Conservation (phyloP, 1,140 invertebrate species). For the Solenopsis invicta region DNA sequence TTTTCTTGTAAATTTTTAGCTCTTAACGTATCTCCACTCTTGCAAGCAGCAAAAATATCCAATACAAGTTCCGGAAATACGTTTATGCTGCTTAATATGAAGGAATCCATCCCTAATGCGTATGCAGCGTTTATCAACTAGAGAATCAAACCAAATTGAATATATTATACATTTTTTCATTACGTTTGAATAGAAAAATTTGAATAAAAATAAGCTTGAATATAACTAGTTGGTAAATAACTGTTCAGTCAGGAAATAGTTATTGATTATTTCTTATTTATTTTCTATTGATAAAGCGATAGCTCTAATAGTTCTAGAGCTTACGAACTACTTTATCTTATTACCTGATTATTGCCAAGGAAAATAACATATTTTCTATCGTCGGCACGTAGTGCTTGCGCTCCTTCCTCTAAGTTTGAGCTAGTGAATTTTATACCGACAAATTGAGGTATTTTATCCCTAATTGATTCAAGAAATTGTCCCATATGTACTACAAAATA, state of each 20-base stretch:
- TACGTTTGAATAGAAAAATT: not conserved
- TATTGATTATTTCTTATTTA: not conserved
- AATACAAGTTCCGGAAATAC: slow-evolving; percentile 86
- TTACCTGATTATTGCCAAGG: slow-evolving; percentile 86
- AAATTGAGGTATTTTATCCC: slow-evolving; percentile 90
- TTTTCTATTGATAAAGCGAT: slow-evolving; percentile 82
- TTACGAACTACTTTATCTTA: not conserved
- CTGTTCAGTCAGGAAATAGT: not conserved
- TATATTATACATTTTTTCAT: slow-evolving; percentile 1
- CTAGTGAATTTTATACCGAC: slow-evolving; percentile 92
- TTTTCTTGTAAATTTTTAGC: slow-evolving; percentile 85
- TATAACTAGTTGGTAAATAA: not conserved
- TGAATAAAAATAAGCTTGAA: not conserved
- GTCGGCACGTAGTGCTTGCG: slow-evolving; percentile 87
- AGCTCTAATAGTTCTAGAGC: not conserved
- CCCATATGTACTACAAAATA: slow-evolving; percentile 91
- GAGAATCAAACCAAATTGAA: slow-evolving; percentile 67
- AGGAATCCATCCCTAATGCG: slow-evolving; percentile 90
- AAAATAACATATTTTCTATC: slow-evolving; percentile 88
- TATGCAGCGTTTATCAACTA: slow-evolving; percentile 89
- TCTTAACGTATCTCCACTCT: slow-evolving; percentile 79
- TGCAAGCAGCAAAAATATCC: slow-evolving; percentile 83
- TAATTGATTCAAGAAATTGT: slow-evolving; percentile 89
- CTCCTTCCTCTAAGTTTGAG: slow-evolving; percentile 89
- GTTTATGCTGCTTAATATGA: slow-evolving; percentile 90